Percentiles rank a stretch among this genome's conserved stretches.
phyloP scores from a whole-genome alignment of 1,140 invertebrate genomes.

The Caenorhabditis briggsae region DNA sequence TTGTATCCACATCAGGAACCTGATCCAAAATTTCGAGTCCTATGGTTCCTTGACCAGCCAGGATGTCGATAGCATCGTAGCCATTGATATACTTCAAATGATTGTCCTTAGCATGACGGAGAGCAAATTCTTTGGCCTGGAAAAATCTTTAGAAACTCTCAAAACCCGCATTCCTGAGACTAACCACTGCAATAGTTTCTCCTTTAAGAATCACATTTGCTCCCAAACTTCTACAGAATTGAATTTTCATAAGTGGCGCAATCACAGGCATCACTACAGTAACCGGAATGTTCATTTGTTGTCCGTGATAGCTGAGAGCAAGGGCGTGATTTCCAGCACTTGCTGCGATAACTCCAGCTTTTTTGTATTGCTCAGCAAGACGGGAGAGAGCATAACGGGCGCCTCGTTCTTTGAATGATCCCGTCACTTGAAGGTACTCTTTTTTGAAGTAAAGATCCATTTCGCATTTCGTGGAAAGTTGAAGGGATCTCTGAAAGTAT shows the following conservation, averaged over 20 bases:
- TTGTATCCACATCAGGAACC: slow-evolving; percentile 80
- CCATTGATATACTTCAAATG: slow-evolving; percentile 88
- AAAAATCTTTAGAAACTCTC: slow-evolving; percentile 57
- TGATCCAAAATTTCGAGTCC: slow-evolving; percentile 92
- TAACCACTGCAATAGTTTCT: slow-evolving; percentile 85
- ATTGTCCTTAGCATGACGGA: slow-evolving; percentile 84
- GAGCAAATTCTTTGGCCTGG: slow-evolving; percentile 85
- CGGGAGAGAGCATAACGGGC: slow-evolving; percentile 87
- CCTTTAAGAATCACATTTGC: slow-evolving; percentile 89
- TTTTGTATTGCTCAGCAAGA: slow-evolving; percentile 83
- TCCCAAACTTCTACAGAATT: slow-evolving; percentile 86
- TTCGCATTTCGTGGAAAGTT: slow-evolving; percentile 84
- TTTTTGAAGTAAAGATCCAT: slow-evolving; percentile 93
- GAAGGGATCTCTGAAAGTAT: slow-evolving; percentile 72
- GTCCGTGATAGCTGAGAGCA: slow-evolving; percentile 89
- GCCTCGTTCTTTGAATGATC: slow-evolving; percentile 93
- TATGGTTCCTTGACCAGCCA: slow-evolving; percentile 92
- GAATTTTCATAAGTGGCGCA: slow-evolving; percentile 93
- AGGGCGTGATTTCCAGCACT: slow-evolving; percentile 92
- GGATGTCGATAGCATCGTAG: slow-evolving; percentile 92
- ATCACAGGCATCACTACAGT: slow-evolving; percentile 93
- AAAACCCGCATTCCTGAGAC: neutral
- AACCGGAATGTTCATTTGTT: slow-evolving; percentile 85
- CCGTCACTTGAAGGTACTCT: slow-evolving; percentile 91
- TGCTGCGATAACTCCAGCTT: slow-evolving; percentile 88